Conservation (phyloP, 1,140 invertebrate species). For the Scaptomyza graminum region DNA sequence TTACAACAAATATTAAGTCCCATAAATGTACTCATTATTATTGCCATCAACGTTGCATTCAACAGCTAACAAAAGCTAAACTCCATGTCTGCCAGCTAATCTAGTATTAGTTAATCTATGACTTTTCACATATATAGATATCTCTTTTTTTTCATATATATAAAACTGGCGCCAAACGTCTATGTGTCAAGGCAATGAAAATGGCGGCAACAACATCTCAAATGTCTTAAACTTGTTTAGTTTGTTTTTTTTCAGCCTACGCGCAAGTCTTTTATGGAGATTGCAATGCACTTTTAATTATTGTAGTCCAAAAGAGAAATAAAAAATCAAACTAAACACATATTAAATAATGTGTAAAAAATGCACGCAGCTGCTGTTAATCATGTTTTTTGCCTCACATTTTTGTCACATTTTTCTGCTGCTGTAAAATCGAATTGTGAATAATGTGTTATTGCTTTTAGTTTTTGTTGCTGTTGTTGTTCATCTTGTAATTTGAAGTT, state of each 20-base stretch:
- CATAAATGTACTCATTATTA: too few species aligned
- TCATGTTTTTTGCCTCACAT: background rate
- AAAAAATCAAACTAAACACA: constrained; percentile 26
- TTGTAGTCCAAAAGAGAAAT: constrained; percentile 14
- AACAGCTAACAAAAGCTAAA: constrained; percentile 4
- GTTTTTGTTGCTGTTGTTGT: constrained; percentile 17
- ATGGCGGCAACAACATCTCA: constrained; percentile 32
- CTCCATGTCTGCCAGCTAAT: background rate
- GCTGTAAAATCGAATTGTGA: constrained; percentile 57
- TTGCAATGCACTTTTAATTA: constrained; percentile 58
- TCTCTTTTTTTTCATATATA: background rate
- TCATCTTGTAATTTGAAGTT: constrained; percentile 43
- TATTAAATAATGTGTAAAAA: constrained; percentile 31
- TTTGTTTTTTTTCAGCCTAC: constrained; percentile 45
- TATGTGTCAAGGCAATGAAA: constrained; percentile 68
- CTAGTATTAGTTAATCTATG: constrained; percentile 35
- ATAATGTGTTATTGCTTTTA: constrained; percentile 22
- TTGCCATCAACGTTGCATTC: constrained; percentile 1
- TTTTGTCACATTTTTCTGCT: constrained; percentile 48
- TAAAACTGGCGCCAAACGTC: constrained; percentile 54
- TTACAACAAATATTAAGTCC: too few species aligned
- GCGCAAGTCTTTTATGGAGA: constrained; percentile 38
- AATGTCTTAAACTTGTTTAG: constrained; percentile 55
- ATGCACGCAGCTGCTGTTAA: constrained; percentile 55
- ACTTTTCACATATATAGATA: constrained; percentile 15